Evolutionary conservation across 2,113 vertebrate genomes (phyloP), one percentile per base, ranked within the genome.

Genomic region (Oceanodroma tethys): DNA sequence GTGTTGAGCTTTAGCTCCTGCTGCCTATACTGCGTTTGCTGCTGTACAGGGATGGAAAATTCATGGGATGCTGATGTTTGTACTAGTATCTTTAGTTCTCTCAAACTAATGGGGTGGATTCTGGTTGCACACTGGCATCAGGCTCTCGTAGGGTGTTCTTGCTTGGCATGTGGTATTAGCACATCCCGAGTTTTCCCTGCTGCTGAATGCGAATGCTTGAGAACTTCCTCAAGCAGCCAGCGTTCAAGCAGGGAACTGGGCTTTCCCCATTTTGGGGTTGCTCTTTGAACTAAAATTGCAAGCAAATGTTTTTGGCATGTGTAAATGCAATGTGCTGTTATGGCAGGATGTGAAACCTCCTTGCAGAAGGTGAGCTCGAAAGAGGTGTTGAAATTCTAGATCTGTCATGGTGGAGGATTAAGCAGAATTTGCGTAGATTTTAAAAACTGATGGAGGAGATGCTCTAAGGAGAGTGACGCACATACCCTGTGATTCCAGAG

Each of bases 121-220:
- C 34, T 43, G 52, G 23, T 29, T 85, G 38, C 23, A 3, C 29
- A 25, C 40, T 0, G 0, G n/a, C 1, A 1, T 53, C 2, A 19
- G 52, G 34, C 67, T 76, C 40, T 65, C 0, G 0, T 17, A 38
- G 45, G 27, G 18, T 0, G 0, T 73, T 80, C 26, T 68, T 76
- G 26, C 48, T 72, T 86, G 67, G 19, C 32, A 25, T 1, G 3
- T 21, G 13, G 17, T 25, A 16, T 68, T 55, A 55, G 32, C 13
- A 20, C 2, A 2, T 76, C 34, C 45, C 0, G 8, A 72, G 62
- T 32, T 52, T 60, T 79, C 21, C 48, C 36, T 29, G 17, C 42
- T 86, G 72, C 63, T 74, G 59, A n/a, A 12, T n/a, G 26, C 1
- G 27, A 55, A 16, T 81, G 27, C 36, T 76, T 38, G 29, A 7